Conservation (phyloP, 2,888 invertebrate species). For the Nomada lathburiana region DNA sequence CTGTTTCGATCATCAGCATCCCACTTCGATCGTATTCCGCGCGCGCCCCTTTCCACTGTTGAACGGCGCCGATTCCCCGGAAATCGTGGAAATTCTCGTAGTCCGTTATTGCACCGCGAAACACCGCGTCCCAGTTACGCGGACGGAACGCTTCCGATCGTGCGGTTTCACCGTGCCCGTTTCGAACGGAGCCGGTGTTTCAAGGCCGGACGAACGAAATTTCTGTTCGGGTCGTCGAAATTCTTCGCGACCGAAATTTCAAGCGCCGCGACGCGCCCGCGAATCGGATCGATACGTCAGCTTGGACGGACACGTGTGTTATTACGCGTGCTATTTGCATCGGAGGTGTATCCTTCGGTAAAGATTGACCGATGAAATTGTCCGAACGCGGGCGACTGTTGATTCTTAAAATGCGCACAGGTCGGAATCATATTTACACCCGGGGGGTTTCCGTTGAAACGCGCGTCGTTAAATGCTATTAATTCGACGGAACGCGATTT, state of each 20-base stretch:
- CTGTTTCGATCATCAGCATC: neutral
- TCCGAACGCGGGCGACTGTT: neutral
- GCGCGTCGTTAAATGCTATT: neutral
- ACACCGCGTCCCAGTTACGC: neutral
- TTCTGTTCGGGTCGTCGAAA: neutral
- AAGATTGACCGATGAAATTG: neutral
- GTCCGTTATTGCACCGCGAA: neutral
- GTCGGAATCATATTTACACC: constrained; percentile 13
- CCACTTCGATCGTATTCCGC: neutral
- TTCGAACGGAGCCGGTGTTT: neutral
- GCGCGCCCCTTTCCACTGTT: too few relatives aligned
- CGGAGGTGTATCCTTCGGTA: neutral
- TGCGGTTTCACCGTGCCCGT: neutral
- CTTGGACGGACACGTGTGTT: neutral
- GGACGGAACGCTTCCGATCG: neutral
- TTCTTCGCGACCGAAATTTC: neutral
- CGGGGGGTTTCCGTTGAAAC: neutral
- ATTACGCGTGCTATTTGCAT: neutral
- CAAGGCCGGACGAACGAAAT: neutral
- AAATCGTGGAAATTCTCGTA: neutral
- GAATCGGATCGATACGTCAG: too few relatives aligned
- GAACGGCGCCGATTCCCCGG: constrained; percentile 4
- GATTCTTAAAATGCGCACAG: constrained; percentile 1
- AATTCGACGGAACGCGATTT: neutral
- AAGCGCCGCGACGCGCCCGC: too few relatives aligned